Evolutionary conservation across 2,797 vertebrate genomes (phyloP).

Genomic region (Pipistrellus nathusii): DNA sequence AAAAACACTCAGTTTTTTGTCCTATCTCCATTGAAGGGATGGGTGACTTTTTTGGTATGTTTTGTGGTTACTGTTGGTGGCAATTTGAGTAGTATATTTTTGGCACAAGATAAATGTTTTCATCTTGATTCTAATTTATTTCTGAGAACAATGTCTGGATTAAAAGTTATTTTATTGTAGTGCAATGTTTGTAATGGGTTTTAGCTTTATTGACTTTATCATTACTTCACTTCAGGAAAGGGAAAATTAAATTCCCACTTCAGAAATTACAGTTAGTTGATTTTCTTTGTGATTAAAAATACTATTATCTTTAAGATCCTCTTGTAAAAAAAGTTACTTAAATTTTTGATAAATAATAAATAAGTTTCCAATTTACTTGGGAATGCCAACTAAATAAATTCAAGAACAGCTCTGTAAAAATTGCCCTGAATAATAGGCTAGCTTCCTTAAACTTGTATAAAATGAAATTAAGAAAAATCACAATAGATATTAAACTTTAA

Average conservation of each 20-base stretch:
- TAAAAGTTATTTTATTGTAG: background rate
- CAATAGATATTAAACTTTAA: slow-evolving; percentile 5
- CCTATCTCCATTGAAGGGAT: slow-evolving; percentile 24
- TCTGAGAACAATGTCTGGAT: background rate
- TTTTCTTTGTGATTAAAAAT: slow-evolving; percentile 54
- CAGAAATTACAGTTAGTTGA: slow-evolving; percentile 36
- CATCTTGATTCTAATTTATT: slow-evolving; percentile 35
- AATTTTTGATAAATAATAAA: background rate
- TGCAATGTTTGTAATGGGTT: background rate
- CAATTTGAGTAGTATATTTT: slow-evolving; percentile 49
- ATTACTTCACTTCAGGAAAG: background rate
- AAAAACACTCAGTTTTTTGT: slow-evolving; percentile 49
- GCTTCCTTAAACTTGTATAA: background rate
- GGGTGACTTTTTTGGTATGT: background rate
- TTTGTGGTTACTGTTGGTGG: background rate
- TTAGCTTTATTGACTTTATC: slow-evolving; percentile 52
- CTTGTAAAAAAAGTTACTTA: background rate
- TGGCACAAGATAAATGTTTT: background rate
- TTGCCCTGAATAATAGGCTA: background rate
- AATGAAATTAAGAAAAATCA: background rate
- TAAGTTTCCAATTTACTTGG: slow-evolving; percentile 11
- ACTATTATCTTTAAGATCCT: slow-evolving; percentile 23
- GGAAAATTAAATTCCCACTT: slow-evolving; percentile 43
- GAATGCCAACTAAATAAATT: slow-evolving; percentile 22
- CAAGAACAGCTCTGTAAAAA: slow-evolving; percentile 18